Evolutionary conservation across 2,797 vertebrate genomes (phyloP), one percentile per base, ranked within the genome.

Genomic region (Leptodactylus fallax): DNA sequence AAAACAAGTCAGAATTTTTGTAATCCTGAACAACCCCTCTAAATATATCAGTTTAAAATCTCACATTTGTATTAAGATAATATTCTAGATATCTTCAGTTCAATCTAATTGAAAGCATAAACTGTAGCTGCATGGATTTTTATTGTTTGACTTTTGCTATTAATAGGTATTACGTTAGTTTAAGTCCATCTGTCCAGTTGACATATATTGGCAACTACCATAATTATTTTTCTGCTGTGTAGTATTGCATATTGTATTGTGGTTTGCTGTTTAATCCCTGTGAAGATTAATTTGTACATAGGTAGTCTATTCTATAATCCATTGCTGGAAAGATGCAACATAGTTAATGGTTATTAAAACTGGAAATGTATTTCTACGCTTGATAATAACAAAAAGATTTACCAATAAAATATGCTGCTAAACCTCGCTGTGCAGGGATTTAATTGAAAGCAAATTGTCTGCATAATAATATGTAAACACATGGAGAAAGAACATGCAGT

Each of bases 371-470:
- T 83, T 69, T 67, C 23, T 55, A 27, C 6, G 7, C 45, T 49
- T 77, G 27, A 49, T 60, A 74, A 61, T 27, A 17, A 72, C 69
- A 60, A 84, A 69, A 74, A 61, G 17, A 51, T 85, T 76, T 85
- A 85, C 56, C 71, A 76, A 19, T 36, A 60, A 67, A 67, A 65
- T 53, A n/a, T 78, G 12, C 19, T 65, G 84, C 47, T 74, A 83
- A 83, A 14, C 53, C 81, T 56, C 25, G n/a, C 84, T 85, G 60
- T 71, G 76, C 63, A 58, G 25, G 77, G 61, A 65, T 79, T 76
- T 86, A 86, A 86, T 79, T 86, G 61, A 56, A 86, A 86, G 61
- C 51, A 86, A 86, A 86, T 86, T 79, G 85, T 86, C 61, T 86
- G 85, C 19, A 79, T 79, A 67, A 79, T 86, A 69, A 69, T 69